These are phyloP conservation scores for Cataglyphis livida DNA, from an alignment of 2,888 invertebrate species.

Conservation along the genomic window DNA sequence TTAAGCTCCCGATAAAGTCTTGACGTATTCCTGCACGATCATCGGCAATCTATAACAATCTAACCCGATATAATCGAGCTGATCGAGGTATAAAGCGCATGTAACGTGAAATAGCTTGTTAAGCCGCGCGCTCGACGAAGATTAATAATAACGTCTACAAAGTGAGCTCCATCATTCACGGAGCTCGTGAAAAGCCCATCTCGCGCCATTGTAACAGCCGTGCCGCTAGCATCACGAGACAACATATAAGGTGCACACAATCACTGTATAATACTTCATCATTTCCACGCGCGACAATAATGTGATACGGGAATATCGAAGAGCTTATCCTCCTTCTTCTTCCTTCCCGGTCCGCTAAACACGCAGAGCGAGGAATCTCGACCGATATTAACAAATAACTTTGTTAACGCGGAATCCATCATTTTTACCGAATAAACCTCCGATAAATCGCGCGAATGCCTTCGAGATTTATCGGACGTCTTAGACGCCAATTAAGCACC, in stretches of 20 bases:
- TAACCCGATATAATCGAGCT: constrained; percentile 19
- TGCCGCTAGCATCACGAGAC: background rate
- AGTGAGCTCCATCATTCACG: constrained; percentile 52
- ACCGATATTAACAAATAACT: constrained; percentile 16
- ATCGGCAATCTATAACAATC: constrained; percentile 31
- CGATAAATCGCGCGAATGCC: constrained; percentile 51
- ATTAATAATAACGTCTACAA: constrained; percentile 53
- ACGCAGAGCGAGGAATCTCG: background rate
- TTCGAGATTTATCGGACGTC: constrained; percentile 64
- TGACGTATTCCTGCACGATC: constrained; percentile 13
- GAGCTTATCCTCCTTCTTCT: background rate
- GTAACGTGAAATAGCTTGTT: constrained; percentile 52
- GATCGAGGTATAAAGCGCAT: constrained; percentile 40
- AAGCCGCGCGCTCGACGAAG: constrained; percentile 49
- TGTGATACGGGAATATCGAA: background rate
- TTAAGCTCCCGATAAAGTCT: constrained; percentile 10
- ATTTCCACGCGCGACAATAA: constrained; percentile 42
- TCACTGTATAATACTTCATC: constrained; percentile 39
- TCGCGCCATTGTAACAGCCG: constrained; percentile 28
- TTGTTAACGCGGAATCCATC: constrained; percentile 4
- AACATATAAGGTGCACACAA: background rate
- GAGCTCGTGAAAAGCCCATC: constrained; percentile 42
- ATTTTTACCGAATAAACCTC: constrained; percentile 56
- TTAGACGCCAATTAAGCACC: constrained; percentile 70
- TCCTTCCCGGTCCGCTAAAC: background rate